Evolutionary conservation across 2,113 vertebrate species (phyloP), one percentile per base, ranked within the genome.

Genomic region (Caretta caretta): DNA sequence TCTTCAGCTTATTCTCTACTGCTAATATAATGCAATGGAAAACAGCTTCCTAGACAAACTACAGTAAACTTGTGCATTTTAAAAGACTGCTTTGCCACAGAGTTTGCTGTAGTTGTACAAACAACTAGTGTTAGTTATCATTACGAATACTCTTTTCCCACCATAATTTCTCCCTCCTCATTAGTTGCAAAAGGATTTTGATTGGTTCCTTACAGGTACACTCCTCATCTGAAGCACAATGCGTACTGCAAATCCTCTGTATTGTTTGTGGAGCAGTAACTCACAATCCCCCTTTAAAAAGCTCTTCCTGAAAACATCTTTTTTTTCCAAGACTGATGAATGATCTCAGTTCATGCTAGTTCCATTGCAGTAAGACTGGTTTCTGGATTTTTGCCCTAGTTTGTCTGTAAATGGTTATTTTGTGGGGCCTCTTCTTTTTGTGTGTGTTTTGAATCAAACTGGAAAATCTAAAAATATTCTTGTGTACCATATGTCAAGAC

Each of bases 311-410:
- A 93, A 97, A 96, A 90, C 93, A 93, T 94, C 4, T 83, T 53
- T 6, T 6, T 88, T 48, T 12, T 2, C 76, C 75, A 87, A 96
- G 89, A 96, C 96, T 93, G 62, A 92, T 95, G 94, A 91, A 97
- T 98, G 94, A 97, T 96, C 97, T 98, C 96, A 97, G 93, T 93
- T 98, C 29, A 2, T 93, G 94, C 91, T 96, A 65, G 86, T 97
- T 98, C 97, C 90, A 83, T 97, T 96, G 97, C 57, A 79, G 98
- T 98, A 97, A 97, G 97, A 98, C 97, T 95, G 88, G 89, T 97
- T 97, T 95, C 97, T 98, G 98, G 98, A 98, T 95, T 90, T 97
- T 96, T 98, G 98, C 98, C 98, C 98, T 89, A 91, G 95, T 88
- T 96, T 86, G 95, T 97, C 93, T 97, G 95, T 95, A 95, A 96